Conservation (phyloP, 2,888 invertebrate genomes). For the Dusona sp. region DNA sequence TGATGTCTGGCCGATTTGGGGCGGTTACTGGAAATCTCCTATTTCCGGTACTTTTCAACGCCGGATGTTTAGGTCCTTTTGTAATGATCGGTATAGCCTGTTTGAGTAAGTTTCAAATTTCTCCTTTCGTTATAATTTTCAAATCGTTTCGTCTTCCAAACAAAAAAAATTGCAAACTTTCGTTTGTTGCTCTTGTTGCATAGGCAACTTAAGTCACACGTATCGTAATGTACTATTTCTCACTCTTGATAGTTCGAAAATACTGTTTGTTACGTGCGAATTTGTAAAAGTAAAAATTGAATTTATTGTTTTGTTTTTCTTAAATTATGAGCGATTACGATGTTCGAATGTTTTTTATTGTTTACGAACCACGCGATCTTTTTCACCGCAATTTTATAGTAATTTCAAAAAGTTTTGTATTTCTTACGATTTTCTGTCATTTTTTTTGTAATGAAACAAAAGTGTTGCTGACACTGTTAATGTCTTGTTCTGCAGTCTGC, state of each 20-base stretch:
- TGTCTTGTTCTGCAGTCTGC: slow-evolving; percentile 73
- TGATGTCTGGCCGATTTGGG: slow-evolving; percentile 90
- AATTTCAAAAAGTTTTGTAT: not conserved
- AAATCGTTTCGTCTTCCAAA: not conserved
- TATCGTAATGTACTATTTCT: too few species aligned
- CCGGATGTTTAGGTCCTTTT: slow-evolving; percentile 91
- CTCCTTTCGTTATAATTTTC: not conserved
- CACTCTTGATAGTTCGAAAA: not conserved
- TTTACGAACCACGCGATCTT: too few species aligned
- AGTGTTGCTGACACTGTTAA: slow-evolving; percentile 12
- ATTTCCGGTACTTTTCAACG: slow-evolving; percentile 89
- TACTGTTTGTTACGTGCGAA: not conserved
- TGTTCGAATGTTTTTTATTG: too few species aligned
- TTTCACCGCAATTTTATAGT: too few species aligned
- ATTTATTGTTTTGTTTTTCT: not conserved
- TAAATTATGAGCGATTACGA: not conserved
- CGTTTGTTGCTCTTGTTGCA: not conserved
- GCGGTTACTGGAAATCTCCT: slow-evolving; percentile 90
- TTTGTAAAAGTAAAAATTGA: not conserved
- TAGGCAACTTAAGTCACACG: too few species aligned
- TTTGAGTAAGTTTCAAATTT: slow-evolving; percentile 84
- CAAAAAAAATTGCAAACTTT: not conserved
- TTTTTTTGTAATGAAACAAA: slow-evolving; percentile 5
- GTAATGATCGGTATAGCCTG: slow-evolving; percentile 88
- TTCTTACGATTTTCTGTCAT: not conserved